Evolutionary conservation across 2,797 vertebrate species (phyloP), one percentile per base, ranked within the genome.

Genomic region (Molothrus ater): DNA sequence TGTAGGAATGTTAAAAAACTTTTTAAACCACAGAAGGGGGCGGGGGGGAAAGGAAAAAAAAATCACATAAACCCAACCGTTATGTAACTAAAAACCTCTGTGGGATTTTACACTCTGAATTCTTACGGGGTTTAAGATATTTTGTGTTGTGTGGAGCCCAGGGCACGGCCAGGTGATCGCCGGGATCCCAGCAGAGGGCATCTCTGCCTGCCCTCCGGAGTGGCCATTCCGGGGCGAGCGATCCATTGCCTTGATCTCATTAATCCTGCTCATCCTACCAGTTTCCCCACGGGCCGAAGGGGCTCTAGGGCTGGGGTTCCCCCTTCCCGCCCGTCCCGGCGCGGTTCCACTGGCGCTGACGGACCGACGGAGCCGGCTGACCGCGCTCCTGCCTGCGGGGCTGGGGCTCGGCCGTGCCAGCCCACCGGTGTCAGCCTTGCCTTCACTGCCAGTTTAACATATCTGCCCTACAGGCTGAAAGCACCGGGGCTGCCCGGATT

Each of bases 221-320:
- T 96, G 97, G 97, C 96, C 97, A 95, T 97, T 97, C 96, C 95
- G 88, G 95, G 96, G 79, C 66, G 96, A 97, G 97, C 96, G 94
- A 97, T 98, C 98, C 96, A 96, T 98, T 98, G 97, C 97, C 97
- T 96, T 98, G 98, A 98, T 99, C 98, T 98, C 98, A 98, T 99
- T 98, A 98, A 98, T 98, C 98, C 98, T 98, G 97, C 97, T 99
- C 98, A 99, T 99, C 99, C 98, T 97, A 94, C 97, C 98, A 98
- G 98, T 98, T 98, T 98, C 97, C 97, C 97, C 97, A 96, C 93
- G 96, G 98, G 98, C 98, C 98, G 97, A 93, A 97, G 98, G 98
- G 98, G 97, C 98, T 98, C 93, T 94, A 97, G 86, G 97, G 98
- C 98, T 98, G 95, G 95, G 98, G 97, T 98, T 98, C 91, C 98